Base-by-base conservation (phyloP, 1,140 invertebrate genomes). In the Calycopis cecrops region DNA sequence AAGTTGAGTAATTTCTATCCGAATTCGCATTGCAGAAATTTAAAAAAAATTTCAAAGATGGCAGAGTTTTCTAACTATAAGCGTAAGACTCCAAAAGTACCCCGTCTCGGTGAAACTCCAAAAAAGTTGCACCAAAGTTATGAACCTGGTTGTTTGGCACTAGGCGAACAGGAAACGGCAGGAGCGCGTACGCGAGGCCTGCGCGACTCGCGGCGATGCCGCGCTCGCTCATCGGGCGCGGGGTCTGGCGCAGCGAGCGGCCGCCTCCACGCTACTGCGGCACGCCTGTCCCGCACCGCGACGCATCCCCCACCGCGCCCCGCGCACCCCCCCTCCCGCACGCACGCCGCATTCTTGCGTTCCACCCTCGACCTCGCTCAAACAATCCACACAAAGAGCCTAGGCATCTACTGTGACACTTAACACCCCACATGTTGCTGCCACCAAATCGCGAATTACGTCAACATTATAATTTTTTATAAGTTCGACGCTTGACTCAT, bases 281-380 rank as follows among this genome's bases (percentile, higher is more conserved):
- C 72, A 79, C 76, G 76, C 76, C 76, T 61, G 58, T 63, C 63
- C 60, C 69, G 68, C 67, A 61, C 69, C 68, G 57, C 73, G 62
- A 73, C 71, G 65, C 74, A 70, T 65, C 68, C 65, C 67, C 71
- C 71, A 69, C 66, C 60, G 38, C 60, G 44, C 62, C 57, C 48
- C 52, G 60, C 73, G 54, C 64, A 44, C 63, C 50, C 53, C 62
- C 49, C 61, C 69, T 42, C 68, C 76, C 74, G 76, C 79, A 84
- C 80, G 80, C 80, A 80, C 79, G 71, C 79, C 78, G 74, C 79
- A 83, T 81, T 78, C 76, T 76, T 81, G 69, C 76, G 66, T 73
- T 71, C 60, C 69, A 63, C 65, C 60, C 65, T 65, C 67, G 67
- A 18, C 47, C 50, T 16, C 21, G 21, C 21, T 28, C 21, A 28